These are phyloP conservation scores for Synchiropus splendidus DNA, from an alignment of 2,113 vertebrate genomes.

Conservation along the genomic window DNA sequence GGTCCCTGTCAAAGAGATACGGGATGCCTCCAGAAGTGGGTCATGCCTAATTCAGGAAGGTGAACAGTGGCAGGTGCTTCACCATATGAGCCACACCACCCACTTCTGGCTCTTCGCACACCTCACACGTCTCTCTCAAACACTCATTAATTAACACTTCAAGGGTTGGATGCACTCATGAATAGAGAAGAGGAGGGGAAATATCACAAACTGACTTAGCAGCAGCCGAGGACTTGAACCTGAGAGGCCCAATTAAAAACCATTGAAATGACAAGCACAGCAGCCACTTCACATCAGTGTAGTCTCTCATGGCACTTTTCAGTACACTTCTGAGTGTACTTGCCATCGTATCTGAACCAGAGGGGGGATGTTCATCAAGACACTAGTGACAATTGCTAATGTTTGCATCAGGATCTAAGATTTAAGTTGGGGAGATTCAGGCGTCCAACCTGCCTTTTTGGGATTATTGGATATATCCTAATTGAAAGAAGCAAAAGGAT, in stretches of 20 bases:
- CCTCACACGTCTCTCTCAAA: constrained; percentile 31
- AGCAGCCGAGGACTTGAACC: constrained; percentile 21
- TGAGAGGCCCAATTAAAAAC: constrained; percentile 21
- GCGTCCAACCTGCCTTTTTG: too few relatives aligned
- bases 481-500: too few relatives aligned
- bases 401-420: too few relatives aligned
- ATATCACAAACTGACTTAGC: constrained; percentile 26
- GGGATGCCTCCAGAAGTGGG: constrained; percentile 28
- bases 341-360: too few relatives aligned
- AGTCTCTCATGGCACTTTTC: too few relatives aligned
- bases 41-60: constrained; percentile 33
- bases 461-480: too few relatives aligned
- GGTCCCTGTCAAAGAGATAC: constrained; percentile 2
- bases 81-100: constrained; percentile 30
- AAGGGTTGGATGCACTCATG: constrained; percentile 33
- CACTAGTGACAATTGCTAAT: too few relatives aligned
- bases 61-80: constrained; percentile 40
- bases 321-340: too few relatives aligned
- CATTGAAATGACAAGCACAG: constrained; percentile 9
- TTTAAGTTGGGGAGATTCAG: too few relatives aligned
- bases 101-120: constrained; percentile 5
- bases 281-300: too few relatives aligned
- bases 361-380: too few relatives aligned
- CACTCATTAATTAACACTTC: constrained; percentile 47
- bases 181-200: constrained; percentile 47